Evolutionary conservation across 2,888 invertebrate species (phyloP).

Genomic region (Volucella bombylans): DNA sequence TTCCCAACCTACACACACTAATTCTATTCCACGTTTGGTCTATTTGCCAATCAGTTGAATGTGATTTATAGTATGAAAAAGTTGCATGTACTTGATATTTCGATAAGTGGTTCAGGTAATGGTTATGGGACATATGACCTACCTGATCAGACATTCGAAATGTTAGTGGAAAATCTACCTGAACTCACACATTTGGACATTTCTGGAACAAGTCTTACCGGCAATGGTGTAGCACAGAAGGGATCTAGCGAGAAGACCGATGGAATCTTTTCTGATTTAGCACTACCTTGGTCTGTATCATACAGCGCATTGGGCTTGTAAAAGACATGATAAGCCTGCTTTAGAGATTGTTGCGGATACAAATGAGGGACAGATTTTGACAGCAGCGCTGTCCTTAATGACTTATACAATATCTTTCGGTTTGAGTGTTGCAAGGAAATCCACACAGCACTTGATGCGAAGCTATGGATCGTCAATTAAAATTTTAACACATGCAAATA

Average conservation of each 20-base stretch:
- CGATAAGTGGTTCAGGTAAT: slow-evolving; percentile 86
- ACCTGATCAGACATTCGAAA: slow-evolving; percentile 87
- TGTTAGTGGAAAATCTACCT: slow-evolving; percentile 89
- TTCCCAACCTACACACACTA: slow-evolving; percentile 88
- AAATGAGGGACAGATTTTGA: slow-evolving; percentile 93
- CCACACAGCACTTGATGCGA: slow-evolving; percentile 88
- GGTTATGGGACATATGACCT: slow-evolving; percentile 89
- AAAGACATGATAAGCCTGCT: slow-evolving; percentile 95
- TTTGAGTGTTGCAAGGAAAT: slow-evolving; percentile 91
- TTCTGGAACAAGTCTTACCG: slow-evolving; percentile 97
- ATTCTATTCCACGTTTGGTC: slow-evolving; percentile 91
- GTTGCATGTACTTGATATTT: slow-evolving; percentile 91
- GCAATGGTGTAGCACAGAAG: slow-evolving; percentile 88
- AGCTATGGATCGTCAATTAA: slow-evolving; percentile 94
- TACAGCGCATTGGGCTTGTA: slow-evolving; percentile 94
- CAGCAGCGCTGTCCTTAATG: slow-evolving; percentile 94
- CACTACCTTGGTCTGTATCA: slow-evolving; percentile 97
- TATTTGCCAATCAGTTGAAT: slow-evolving; percentile 84
- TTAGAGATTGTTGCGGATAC: slow-evolving; percentile 95
- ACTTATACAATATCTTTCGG: slow-evolving; percentile 93
- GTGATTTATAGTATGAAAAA: slow-evolving; percentile 85
- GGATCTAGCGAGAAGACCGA: slow-evolving; percentile 79
- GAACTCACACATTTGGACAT: slow-evolving; percentile 93
- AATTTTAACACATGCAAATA: slow-evolving; percentile 95
- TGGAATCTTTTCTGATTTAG: slow-evolving; percentile 83